These are phyloP conservation scores for Sitta carolinensis DNA, from an alignment of 2,797 vertebrate genomes.

Conservation along the genomic window DNA sequence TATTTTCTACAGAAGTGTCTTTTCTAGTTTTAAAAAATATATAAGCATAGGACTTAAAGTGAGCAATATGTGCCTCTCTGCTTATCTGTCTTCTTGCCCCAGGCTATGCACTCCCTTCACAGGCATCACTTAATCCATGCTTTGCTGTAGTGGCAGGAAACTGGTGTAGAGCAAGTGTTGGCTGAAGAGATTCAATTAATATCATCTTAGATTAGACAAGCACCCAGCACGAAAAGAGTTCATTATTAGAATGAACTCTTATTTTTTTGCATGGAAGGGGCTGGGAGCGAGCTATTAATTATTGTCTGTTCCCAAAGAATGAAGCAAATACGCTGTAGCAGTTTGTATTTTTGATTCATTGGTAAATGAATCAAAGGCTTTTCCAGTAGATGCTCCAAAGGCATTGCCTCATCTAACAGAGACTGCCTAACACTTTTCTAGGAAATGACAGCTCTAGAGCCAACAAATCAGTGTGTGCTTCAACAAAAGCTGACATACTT, in stretches of 20 bases:
- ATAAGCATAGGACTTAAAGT: neutral
- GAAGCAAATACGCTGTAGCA: neutral
- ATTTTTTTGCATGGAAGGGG: neutral
- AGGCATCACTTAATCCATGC: neutral
- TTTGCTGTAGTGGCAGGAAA: neutral
- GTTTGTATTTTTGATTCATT: neutral
- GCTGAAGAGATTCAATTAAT: neutral
- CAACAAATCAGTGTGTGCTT: neutral
- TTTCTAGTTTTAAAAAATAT: slow-evolving; percentile 3
- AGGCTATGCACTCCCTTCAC: neutral
- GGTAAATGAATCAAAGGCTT: neutral
- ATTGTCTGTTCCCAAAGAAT: neutral
- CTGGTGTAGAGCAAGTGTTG: neutral
- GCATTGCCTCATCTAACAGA: neutral
- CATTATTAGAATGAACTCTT: neutral
- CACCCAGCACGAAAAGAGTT: neutral
- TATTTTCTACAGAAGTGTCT: neutral
- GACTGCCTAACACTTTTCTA: neutral
- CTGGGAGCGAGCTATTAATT: neutral
- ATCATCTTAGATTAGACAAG: neutral
- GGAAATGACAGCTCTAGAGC: neutral
- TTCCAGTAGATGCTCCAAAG: neutral
- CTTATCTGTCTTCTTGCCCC: neutral
- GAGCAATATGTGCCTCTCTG: neutral
- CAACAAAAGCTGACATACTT: neutral